Percentiles rank a stretch among this genome's conserved stretches.
Conservation (phyloP, 2,113 vertebrate species). For the Formicarius rufipectus region DNA sequence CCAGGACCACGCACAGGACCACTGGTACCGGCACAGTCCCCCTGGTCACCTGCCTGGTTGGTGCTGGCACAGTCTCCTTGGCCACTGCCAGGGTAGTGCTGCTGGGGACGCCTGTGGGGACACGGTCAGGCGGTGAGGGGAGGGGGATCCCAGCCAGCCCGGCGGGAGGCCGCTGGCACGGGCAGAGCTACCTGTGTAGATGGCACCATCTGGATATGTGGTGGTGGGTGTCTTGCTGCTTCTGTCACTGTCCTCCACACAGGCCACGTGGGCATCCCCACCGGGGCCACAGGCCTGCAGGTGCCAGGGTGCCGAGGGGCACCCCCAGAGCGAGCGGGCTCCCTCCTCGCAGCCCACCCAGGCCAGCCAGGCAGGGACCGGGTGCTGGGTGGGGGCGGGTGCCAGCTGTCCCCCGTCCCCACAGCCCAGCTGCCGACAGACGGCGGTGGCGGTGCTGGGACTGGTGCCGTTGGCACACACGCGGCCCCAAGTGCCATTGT, state of each 20-base stretch:
- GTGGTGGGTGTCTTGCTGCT: rapidly evolving
- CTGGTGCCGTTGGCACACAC: neutral
- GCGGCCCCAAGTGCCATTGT: neutral
- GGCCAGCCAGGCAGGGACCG: neutral
- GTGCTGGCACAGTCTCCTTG: rapidly evolving
- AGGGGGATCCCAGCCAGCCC: rapidly evolving
- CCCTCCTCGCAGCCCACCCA: constrained; percentile 6
- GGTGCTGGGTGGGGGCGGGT: rapidly evolving
- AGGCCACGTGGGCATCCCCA: rapidly evolving
- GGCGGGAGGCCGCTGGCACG: rapidly evolving
- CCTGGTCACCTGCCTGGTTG: rapidly evolving
- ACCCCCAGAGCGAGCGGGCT: neutral
- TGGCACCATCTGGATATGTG: rapidly evolving
- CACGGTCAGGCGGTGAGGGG: rapidly evolving
- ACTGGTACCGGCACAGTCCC: neutral
- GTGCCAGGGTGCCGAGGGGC: neutral
- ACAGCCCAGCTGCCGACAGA: neutral
- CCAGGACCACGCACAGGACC: neutral
- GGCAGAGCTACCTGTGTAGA: neutral
- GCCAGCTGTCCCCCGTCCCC: rapidly evolving
- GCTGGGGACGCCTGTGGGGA: neutral
- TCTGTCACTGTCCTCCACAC: rapidly evolving
- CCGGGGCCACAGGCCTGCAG: neutral
- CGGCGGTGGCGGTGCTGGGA: rapidly evolving
- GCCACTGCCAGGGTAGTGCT: rapidly evolving